A percentile compares a stretch with the other conserved stretches of the same genome.
Evolutionary conservation across 2,888 invertebrate genomes (phyloP).

Genomic region (Apantesis nais): DNA sequence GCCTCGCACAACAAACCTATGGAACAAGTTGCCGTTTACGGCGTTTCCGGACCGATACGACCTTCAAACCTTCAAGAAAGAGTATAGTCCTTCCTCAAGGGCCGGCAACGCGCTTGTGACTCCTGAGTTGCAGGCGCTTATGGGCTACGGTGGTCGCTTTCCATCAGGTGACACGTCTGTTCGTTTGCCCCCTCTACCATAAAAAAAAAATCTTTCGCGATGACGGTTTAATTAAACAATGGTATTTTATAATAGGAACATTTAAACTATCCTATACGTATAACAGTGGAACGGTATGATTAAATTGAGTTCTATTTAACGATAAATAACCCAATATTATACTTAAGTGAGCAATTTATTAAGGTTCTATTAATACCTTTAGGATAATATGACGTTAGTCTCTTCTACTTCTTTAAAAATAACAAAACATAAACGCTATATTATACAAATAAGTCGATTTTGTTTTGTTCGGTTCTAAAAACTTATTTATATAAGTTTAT

Average conservation of each 20-base stretch:
- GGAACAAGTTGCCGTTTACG: too few species aligned
- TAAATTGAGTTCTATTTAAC: neutral
- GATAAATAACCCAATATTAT: neutral
- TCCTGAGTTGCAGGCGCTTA: too few species aligned
- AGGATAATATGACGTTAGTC: neutral
- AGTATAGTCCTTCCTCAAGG: too few species aligned
- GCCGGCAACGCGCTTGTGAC: too few species aligned
- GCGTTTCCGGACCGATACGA: too few species aligned
- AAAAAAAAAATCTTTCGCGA: too few species aligned
- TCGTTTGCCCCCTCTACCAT: too few species aligned
- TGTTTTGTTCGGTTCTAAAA: neutral
- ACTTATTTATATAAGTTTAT: neutral
- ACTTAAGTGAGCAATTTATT: neutral
- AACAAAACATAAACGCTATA: too few species aligned
- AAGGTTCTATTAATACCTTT: neutral
- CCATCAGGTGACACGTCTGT: too few species aligned
- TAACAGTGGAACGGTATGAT: neutral
- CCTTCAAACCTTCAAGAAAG: too few species aligned
- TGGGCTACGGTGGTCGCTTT: too few species aligned
- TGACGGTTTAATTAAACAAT: constrained; percentile 2
- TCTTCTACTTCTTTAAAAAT: neutral
- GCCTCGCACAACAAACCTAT: too few species aligned
- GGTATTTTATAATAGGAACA: neutral
- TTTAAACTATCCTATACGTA: neutral
- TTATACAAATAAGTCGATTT: neutral